phyloP scores from a whole-genome alignment of 1,140 invertebrate genomes.

The Drosophila ambigua region DNA sequence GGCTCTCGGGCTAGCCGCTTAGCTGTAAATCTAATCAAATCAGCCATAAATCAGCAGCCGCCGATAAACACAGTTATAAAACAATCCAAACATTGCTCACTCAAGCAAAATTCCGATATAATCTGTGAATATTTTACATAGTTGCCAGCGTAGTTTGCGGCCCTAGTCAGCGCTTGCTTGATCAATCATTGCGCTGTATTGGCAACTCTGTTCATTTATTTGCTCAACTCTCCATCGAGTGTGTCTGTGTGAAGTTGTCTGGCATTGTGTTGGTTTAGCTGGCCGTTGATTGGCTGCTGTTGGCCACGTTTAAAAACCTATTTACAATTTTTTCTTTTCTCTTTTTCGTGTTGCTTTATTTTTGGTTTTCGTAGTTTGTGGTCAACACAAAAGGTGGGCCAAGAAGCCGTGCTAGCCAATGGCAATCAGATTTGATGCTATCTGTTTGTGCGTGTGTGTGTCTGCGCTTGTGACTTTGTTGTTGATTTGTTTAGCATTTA shows the following conservation, averaged over 20 bases:
- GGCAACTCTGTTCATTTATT: conserved; percentile 65
- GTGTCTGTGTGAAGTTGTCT: conserved; percentile 5
- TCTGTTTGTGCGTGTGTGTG: conserved; percentile 17
- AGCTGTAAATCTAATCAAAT: conserved; percentile 75
- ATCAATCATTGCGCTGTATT: conserved; percentile 26
- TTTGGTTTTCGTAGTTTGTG: conserved; percentile 48
- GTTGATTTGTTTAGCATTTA: conserved; percentile 26
- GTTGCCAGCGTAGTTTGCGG: not conserved
- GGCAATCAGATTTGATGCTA: conserved; percentile 25
- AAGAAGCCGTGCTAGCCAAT: conserved; percentile 53
- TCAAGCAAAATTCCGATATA: conserved; percentile 41
- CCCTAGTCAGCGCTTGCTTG: conserved; percentile 23
- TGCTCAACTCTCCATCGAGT: conserved; percentile 28
- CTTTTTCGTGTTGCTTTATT: conserved; percentile 53
- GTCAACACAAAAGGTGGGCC: conserved; percentile 51
- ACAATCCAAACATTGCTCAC: conserved; percentile 28
- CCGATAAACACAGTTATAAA: conserved; percentile 52
- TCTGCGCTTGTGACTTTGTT: conserved; percentile 7
- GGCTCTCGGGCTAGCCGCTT: conserved; percentile 58
- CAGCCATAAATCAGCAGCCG: conserved; percentile 75
- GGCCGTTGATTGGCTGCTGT: conserved; percentile 62
- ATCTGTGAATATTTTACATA: conserved; percentile 46
- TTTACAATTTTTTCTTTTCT: conserved; percentile 58
- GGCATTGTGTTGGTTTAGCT: conserved; percentile 19
- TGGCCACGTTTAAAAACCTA: conserved; percentile 70